Evolutionary conservation across 1,140 invertebrate genomes (phyloP).

Genomic region (Drosophila nannoptera): DNA sequence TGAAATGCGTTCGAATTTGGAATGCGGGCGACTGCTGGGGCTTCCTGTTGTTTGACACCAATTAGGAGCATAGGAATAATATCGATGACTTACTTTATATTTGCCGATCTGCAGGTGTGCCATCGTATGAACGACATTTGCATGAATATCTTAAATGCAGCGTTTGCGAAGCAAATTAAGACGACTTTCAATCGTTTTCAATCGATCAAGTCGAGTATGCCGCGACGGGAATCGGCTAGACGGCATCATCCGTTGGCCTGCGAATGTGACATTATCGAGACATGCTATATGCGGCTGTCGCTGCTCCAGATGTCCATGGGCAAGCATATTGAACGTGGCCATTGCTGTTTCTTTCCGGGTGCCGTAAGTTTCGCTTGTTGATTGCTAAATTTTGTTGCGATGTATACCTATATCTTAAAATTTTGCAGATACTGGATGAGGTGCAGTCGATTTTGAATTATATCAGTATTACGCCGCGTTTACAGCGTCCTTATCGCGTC

Average conservation of each 20-base stretch:
- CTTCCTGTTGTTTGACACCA: slow-evolving; percentile 10
- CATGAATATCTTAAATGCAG: slow-evolving; percentile 87
- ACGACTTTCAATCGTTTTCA: slow-evolving; percentile 90
- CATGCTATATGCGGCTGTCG: slow-evolving; percentile 91
- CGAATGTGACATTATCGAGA: slow-evolving; percentile 93
- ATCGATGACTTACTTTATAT: slow-evolving; percentile 19
- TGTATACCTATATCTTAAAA: neutral
- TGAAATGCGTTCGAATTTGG: slow-evolving; percentile 16
- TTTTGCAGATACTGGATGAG: slow-evolving; percentile 83
- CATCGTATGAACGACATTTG: slow-evolving; percentile 88
- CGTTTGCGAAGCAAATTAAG: slow-evolving; percentile 89
- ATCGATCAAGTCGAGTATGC: slow-evolving; percentile 93
- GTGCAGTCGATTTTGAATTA: slow-evolving; percentile 90
- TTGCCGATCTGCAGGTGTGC: slow-evolving; percentile 83
- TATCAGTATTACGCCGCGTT: slow-evolving; percentile 88
- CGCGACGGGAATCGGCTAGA: slow-evolving; percentile 89
- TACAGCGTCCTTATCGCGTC: slow-evolving; percentile 91
- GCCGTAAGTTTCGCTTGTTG: slow-evolving; percentile 82
- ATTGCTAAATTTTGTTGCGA: too few relatives aligned
- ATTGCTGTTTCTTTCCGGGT: slow-evolving; percentile 94
- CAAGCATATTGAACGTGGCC: slow-evolving; percentile 93
- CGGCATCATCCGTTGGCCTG: slow-evolving; percentile 90
- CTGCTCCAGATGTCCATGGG: slow-evolving; percentile 94
- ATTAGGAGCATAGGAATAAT: slow-evolving; percentile 9
- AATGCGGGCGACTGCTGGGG: slow-evolving; percentile 40